Evolutionary conservation across 2,113 vertebrate genomes (phyloP).

Genomic region (Alexandromys fortis): DNA sequence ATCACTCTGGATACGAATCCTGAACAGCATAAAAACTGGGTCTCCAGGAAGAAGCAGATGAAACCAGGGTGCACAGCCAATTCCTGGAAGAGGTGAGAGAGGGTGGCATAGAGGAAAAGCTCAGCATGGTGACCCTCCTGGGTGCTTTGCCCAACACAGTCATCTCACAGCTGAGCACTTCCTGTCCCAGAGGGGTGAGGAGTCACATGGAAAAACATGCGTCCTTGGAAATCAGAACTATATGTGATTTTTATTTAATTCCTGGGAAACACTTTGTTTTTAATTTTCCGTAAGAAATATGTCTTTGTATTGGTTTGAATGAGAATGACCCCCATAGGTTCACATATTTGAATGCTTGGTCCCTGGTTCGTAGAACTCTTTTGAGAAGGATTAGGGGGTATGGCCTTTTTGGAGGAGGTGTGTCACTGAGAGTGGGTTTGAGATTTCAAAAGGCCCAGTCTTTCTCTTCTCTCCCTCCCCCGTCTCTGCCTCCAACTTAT

Average conservation of each 20-base stretch:
- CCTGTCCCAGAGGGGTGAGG: background rate
- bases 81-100: background rate
- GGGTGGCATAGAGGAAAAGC: background rate
- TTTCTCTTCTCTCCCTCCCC: background rate
- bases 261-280: background rate
- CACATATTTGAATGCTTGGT: background rate
- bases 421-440: background rate
- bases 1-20: background rate
- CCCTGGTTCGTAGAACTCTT: background rate
- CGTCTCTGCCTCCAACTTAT: background rate
- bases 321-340: background rate
- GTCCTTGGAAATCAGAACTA: background rate
- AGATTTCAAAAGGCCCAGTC: background rate
- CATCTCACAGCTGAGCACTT: background rate
- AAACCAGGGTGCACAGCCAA: background rate
- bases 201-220: background rate
- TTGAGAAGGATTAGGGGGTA: background rate
- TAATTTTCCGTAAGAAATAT: background rate
- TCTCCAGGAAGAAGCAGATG: background rate
- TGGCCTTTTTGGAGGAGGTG: background rate
- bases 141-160: background rate
- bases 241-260: conserved; percentile 18
- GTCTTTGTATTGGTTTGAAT: background rate
- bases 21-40: background rate
- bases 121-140: background rate